These are phyloP conservation scores for Tuta absoluta DNA, from an alignment of 2,888 invertebrate genomes.

Conservation along the genomic window DNA sequence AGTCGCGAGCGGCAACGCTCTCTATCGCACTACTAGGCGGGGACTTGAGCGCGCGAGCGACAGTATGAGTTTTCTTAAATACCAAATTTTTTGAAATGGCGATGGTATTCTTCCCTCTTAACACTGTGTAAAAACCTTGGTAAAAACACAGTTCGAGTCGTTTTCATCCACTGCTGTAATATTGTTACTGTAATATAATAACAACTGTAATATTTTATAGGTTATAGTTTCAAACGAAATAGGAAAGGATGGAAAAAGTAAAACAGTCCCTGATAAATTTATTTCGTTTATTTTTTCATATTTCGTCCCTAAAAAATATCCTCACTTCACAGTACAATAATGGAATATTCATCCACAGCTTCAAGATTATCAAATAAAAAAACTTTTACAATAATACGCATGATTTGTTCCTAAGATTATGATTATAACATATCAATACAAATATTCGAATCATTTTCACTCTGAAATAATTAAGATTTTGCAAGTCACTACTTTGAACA, in stretches of 20 bases:
- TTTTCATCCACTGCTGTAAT: too few species aligned
- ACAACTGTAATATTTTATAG: too few species aligned
- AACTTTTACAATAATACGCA: slow-evolving; percentile 6
- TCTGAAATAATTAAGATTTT: neutral
- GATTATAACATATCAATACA: neutral
- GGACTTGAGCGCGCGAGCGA: too few species aligned
- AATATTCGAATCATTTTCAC: neutral
- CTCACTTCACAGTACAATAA: slow-evolving; percentile 26
- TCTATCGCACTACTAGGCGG: too few species aligned
- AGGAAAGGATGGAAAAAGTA: neutral
- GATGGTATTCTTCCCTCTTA: too few species aligned
- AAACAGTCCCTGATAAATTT: slow-evolving; percentile 4
- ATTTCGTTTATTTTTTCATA: slow-evolving; percentile 26
- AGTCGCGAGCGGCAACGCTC: too few species aligned
- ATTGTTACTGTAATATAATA: too few species aligned
- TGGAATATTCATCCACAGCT: slow-evolving; percentile 30
- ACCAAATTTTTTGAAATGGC: too few species aligned
- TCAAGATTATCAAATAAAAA: slow-evolving; percentile 4
- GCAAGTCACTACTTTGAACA: neutral
- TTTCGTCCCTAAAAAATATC: slow-evolving; percentile 23
- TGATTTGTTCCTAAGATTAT: neutral
- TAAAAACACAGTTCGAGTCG: too few species aligned
- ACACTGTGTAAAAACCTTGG: too few species aligned
- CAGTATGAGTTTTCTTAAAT: too few species aligned
- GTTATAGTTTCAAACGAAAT: too few species aligned